phyloP scores from a whole-genome alignment of 2,888 invertebrate genomes.

The Micoletzkya japonica region DNA sequence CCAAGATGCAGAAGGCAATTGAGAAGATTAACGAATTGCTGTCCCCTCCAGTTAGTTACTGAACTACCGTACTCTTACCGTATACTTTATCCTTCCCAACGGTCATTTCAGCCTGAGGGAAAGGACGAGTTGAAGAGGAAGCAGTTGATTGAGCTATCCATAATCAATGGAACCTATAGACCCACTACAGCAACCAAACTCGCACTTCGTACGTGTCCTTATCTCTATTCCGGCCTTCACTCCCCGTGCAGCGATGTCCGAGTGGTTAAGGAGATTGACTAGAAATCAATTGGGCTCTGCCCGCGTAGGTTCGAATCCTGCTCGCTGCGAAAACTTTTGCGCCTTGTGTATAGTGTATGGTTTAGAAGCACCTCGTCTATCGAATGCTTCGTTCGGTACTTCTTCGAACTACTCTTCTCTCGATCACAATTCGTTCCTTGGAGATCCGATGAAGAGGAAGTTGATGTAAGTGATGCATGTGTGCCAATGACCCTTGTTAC shows the following conservation, averaged over 20 bases:
- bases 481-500: background rate
- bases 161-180: slow-evolving; percentile 98
- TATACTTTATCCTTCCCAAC: background rate
- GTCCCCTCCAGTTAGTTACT: slow-evolving; percentile 15
- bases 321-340: slow-evolving; percentile 28
- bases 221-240: too few species aligned
- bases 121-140: slow-evolving; percentile 99
- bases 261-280: slow-evolving; percentile 37
- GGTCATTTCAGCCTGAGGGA: slow-evolving; percentile 83
- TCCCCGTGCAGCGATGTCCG: slow-evolving; percentile 29
- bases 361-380: background rate
- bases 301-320: slow-evolving; percentile 39
- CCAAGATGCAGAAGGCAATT: slow-evolving; percentile 19
- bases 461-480: background rate
- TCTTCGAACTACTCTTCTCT: background rate
- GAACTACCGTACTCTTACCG: background rate
- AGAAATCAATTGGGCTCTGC: slow-evolving; percentile 37
- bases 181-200: slow-evolving; percentile 35
- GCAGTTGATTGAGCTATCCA: slow-evolving; percentile 98
- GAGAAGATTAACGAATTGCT: slow-evolving; percentile 24
- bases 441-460: too few species aligned
- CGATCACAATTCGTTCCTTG: background rate
- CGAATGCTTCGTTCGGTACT: background rate
- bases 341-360: background rate
- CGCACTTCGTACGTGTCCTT: slow-evolving; percentile 25